phyloP scores from a whole-genome alignment of 2,888 invertebrate genomes.

The Cinara cedri region DNA sequence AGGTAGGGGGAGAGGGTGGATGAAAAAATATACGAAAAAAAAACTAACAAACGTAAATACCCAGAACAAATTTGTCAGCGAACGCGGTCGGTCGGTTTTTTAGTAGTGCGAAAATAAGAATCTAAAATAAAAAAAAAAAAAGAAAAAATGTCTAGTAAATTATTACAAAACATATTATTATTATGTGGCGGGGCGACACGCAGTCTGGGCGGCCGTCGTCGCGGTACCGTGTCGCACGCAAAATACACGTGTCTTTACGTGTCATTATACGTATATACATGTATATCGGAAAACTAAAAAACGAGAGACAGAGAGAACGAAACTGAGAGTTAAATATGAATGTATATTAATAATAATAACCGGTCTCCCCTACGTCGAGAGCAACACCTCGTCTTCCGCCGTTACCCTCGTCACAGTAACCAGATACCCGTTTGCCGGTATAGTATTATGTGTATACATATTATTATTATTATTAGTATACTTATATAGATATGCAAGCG shows the following conservation, averaged over 20 bases:
- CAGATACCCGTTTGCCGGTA: conserved; percentile 50
- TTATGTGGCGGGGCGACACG: conserved; percentile 30
- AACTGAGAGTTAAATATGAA: conserved; percentile 1
- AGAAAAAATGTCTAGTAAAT: too few species aligned
- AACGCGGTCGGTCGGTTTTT: background rate
- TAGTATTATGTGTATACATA: background rate
- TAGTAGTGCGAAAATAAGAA: background rate
- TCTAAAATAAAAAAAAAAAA: too few species aligned
- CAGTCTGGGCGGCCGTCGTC: conserved; percentile 22
- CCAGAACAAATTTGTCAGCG: conserved; percentile 35
- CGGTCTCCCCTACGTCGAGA: conserved; percentile 14
- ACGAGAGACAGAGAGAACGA: too few species aligned
- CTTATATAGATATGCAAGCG: conserved; percentile 11
- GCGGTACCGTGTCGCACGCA: background rate
- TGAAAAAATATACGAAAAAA: background rate
- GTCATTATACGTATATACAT: background rate
- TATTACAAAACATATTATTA: too few species aligned
- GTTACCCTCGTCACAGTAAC: conserved; percentile 11
- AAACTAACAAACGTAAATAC: conserved; percentile 21
- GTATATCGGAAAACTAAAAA: background rate
- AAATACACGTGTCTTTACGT: conserved; percentile 34
- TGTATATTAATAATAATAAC: conserved; percentile 40
- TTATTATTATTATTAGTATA: too few species aligned
- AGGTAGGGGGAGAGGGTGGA: background rate
- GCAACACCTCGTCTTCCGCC: conserved; percentile 4